phyloP scores from a whole-genome alignment of 1,140 invertebrate genomes.

The Agrypnia vestita region DNA sequence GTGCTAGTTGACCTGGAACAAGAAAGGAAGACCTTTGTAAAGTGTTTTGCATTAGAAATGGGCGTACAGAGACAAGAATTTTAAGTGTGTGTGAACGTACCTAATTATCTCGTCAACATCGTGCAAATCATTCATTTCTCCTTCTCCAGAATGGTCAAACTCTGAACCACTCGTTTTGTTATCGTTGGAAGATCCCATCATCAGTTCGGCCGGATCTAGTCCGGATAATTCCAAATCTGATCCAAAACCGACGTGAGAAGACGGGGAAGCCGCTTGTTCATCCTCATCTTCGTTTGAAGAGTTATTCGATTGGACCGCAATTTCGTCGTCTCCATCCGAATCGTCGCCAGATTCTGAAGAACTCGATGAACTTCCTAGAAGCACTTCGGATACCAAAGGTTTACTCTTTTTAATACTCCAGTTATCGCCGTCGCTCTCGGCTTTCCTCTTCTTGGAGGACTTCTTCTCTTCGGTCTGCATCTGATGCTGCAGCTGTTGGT shows the following conservation, averaged over 20 bases:
- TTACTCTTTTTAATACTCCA: constrained; percentile 67
- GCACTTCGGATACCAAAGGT: constrained; percentile 67
- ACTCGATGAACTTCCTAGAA: constrained; percentile 77
- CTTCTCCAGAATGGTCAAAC: constrained; percentile 75
- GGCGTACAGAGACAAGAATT: neutral
- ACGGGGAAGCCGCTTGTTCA: constrained; percentile 71
- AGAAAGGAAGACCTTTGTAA: constrained; percentile 4
- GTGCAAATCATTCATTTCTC: constrained; percentile 70
- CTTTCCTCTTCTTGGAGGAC: constrained; percentile 69
- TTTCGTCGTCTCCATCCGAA: constrained; percentile 71
- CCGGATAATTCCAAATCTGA: constrained; percentile 79
- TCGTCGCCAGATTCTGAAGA: constrained; percentile 76
- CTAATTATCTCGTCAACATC: constrained; percentile 77
- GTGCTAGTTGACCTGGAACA: constrained; percentile 45
- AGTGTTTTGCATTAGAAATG: neutral
- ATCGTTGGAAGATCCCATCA: constrained; percentile 67
- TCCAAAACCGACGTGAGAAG: constrained; percentile 76
- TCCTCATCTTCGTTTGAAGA: constrained; percentile 71
- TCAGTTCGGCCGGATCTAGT: constrained; percentile 75
- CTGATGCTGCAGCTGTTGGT: constrained; percentile 56
- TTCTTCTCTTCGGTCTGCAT: constrained; percentile 63
- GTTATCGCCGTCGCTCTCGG: constrained; percentile 65
- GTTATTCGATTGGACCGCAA: constrained; percentile 68
- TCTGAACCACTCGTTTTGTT: constrained; percentile 74
- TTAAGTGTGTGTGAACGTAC: constrained; percentile 60